A percentile compares a stretch with the other conserved stretches of the same genome.
Evolutionary conservation across 2,888 invertebrate species (phyloP).

Genomic region (Morpho deidamia): DNA sequence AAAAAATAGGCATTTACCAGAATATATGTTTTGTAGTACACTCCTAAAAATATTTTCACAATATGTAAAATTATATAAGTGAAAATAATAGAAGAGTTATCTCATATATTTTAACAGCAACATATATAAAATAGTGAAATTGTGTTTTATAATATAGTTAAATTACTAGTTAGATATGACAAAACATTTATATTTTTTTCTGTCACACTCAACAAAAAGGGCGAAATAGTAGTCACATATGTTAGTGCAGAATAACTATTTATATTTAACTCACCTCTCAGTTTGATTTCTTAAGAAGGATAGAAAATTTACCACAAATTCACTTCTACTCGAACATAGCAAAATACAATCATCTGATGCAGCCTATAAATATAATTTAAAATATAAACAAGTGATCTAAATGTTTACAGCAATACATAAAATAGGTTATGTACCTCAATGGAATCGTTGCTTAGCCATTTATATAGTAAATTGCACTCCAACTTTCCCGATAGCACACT

Average conservation of each 20-base stretch:
- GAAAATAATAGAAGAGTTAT: too few species aligned
- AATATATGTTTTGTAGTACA: too few species aligned
- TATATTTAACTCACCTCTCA: conserved; percentile 52
- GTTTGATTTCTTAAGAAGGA: conserved; percentile 76
- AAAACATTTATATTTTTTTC: too few species aligned
- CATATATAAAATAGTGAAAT: too few species aligned
- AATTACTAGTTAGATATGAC: too few species aligned
- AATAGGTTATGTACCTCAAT: conserved; percentile 61
- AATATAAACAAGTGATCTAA: conserved; percentile 19
- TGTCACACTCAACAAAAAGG: too few species aligned
- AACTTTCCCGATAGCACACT: conserved; percentile 64
- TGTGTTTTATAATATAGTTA: too few species aligned
- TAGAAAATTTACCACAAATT: conserved; percentile 79
- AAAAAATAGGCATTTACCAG: too few species aligned
- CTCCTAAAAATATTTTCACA: too few species aligned
- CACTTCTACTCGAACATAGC: conserved; percentile 57
- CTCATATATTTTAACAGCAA: too few species aligned
- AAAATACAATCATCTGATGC: conserved; percentile 55
- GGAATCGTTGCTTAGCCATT: conserved; percentile 64
- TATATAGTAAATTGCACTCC: conserved; percentile 47
- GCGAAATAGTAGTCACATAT: too few species aligned
- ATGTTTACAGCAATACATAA: conserved; percentile 27
- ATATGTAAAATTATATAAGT: too few species aligned
- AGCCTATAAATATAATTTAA: conserved; percentile 45
- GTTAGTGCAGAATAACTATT: not conserved